Conservation (phyloP, 64 coral and sea anemone species). For the Dendrophyllia cribrosa region DNA sequence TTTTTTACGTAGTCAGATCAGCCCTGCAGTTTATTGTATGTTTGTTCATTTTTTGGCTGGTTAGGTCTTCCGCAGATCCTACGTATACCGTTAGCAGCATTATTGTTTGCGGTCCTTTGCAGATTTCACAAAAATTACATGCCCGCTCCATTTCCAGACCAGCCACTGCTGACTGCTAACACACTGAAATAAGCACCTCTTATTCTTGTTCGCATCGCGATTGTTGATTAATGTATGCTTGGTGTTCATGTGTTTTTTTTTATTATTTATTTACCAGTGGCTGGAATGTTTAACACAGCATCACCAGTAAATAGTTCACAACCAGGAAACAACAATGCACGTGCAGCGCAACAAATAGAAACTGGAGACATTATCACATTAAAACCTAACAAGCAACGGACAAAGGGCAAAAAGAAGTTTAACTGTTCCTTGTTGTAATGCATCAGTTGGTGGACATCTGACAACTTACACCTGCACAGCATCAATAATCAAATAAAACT, state of each 20-base stretch:
- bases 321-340: constrained; percentile 74
- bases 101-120: too few relatives aligned
- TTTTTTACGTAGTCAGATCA: too few relatives aligned
- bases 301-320: constrained; percentile 50
- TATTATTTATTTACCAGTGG: constrained; percentile 45
- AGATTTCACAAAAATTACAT: too few relatives aligned
- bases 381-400: constrained; percentile 95
- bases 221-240: too few relatives aligned
- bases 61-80: too few relatives aligned
- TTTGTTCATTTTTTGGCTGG: too few relatives aligned
- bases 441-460: neutral
- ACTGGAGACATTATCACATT: constrained; percentile 97
- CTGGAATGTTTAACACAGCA: constrained; percentile 87
- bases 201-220: neutral
- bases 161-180: too few relatives aligned
- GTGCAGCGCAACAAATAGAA: constrained; percentile 43
- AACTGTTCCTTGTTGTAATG: constrained; percentile 17
- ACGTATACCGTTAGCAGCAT: too few relatives aligned
- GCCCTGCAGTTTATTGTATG: too few relatives aligned
- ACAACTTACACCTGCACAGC: neutral
- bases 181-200: too few relatives aligned
- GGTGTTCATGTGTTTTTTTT: neutral
- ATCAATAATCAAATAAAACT: neutral
- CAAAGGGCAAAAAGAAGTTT: constrained; percentile 93
- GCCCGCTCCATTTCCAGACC: too few relatives aligned